phyloP scores from a whole-genome alignment of 1,140 invertebrate genomes.

The Akabosia matsudoensis region DNA sequence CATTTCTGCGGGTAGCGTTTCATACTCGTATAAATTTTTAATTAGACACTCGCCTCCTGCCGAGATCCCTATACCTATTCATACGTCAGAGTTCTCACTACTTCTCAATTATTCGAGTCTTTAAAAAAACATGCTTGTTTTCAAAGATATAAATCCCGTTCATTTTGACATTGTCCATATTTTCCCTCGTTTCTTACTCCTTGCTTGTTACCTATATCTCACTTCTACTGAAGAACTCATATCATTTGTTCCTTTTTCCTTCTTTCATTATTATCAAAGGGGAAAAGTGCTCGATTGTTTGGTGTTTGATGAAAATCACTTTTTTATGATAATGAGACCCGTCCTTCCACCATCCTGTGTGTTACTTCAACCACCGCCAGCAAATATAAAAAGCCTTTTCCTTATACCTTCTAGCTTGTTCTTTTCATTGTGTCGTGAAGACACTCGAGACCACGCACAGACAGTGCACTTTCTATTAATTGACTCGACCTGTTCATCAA shows the following conservation, averaged over 20 bases:
- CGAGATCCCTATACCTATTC: too few species aligned
- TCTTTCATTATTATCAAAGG: background rate
- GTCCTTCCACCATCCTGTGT: background rate
- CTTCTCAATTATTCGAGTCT: too few species aligned
- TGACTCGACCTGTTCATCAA: conserved; percentile 41
- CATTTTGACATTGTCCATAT: too few species aligned
- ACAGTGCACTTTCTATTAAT: conserved; percentile 34
- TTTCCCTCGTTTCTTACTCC: too few species aligned
- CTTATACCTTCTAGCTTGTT: background rate
- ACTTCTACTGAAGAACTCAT: too few species aligned
- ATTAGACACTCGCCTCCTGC: too few species aligned
- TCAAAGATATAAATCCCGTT: too few species aligned
- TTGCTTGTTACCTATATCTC: too few species aligned
- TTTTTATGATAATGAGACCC: conserved; percentile 43
- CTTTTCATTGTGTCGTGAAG: background rate
- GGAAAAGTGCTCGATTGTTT: background rate
- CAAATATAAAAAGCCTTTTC: background rate
- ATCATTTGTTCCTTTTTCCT: background rate
- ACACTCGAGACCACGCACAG: background rate
- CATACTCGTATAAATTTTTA: too few species aligned
- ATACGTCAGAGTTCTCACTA: too few species aligned
- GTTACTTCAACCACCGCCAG: background rate
- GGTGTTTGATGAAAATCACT: conserved; percentile 37
- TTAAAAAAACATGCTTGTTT: too few species aligned
- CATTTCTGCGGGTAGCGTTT: too few species aligned